Conservation (phyloP, 2,797 vertebrate genomes). For the Trachops cirrhosus region DNA sequence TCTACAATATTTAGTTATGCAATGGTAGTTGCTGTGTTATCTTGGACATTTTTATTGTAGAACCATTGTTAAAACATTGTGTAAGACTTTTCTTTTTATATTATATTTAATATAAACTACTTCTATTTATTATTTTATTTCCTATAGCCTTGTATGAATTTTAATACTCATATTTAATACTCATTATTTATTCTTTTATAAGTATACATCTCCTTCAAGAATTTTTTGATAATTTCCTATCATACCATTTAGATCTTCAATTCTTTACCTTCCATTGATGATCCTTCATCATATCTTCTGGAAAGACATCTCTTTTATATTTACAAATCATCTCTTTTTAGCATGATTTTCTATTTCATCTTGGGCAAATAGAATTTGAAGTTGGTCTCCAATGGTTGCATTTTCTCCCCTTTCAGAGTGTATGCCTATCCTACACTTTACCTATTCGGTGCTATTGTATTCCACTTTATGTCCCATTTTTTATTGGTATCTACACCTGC, state of each 20-base stretch:
- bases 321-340: neutral
- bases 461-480: neutral
- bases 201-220: neutral
- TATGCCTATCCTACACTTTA: neutral
- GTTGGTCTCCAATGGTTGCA: neutral
- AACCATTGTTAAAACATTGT: neutral
- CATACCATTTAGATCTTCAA: neutral
- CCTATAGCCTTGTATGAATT: neutral
- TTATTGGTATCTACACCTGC: neutral
- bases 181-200: neutral
- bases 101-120: neutral
- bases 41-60: neutral
- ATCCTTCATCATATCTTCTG: neutral
- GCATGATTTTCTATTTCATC: neutral
- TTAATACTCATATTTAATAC: neutral
- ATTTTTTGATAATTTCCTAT: neutral
- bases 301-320: neutral
- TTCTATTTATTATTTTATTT: slow-evolving; percentile 16
- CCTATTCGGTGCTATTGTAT: neutral
- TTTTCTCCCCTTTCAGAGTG: neutral
- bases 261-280: neutral
- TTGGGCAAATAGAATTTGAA: neutral
- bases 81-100: neutral
- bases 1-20: neutral
- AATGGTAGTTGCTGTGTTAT: neutral